Percentiles rank a stretch among this genome's conserved stretches.
These are phyloP conservation scores for Grammomys surdaster DNA, from an alignment of 2,113 vertebrate genomes.

Conservation along the genomic window DNA sequence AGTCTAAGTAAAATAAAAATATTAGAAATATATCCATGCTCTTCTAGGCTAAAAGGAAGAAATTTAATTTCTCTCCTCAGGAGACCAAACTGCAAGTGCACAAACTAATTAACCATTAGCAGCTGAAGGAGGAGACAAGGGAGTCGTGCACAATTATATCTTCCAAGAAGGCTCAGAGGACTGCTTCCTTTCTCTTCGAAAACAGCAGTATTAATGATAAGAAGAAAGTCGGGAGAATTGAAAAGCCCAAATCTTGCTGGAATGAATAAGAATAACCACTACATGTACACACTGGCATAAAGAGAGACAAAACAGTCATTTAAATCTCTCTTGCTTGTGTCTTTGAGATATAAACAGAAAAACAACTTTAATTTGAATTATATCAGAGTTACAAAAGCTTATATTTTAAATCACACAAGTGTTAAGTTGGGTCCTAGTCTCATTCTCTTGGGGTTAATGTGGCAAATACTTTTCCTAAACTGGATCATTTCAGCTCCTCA, in stretches of 20 bases:
- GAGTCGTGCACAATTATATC: conserved; percentile 76
- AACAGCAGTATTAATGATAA: conserved; percentile 72
- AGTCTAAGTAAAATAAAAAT: conserved; percentile 63
- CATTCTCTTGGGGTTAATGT: conserved; percentile 32
- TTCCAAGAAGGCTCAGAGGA: conserved; percentile 74
- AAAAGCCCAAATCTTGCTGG: conserved; percentile 66
- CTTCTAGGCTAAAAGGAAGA: conserved; percentile 74
- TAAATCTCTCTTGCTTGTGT: neutral
- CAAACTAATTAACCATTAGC: conserved; percentile 84
- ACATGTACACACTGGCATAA: conserved; percentile 4
- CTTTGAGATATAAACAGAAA: conserved; percentile 59
- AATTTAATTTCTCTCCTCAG: conserved; percentile 81
- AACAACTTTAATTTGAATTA: conserved; percentile 58
- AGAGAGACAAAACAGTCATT: conserved; percentile 28
- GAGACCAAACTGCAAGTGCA: conserved; percentile 76
- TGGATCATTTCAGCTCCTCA: neutral
- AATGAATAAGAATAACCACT: conserved; percentile 63
- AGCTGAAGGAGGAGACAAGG: conserved; percentile 67
- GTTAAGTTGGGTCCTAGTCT: conserved; percentile 1
- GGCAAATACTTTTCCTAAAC: conserved; percentile 39
- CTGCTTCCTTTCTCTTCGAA: conserved; percentile 70
- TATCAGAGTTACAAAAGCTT: conserved; percentile 5
- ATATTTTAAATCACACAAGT: conserved; percentile 48
- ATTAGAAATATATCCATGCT: conserved; percentile 60
- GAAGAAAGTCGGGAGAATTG: conserved; percentile 63